phyloP scores from a whole-genome alignment of 2,113 vertebrate genomes.

The Nothocercus julius region DNA sequence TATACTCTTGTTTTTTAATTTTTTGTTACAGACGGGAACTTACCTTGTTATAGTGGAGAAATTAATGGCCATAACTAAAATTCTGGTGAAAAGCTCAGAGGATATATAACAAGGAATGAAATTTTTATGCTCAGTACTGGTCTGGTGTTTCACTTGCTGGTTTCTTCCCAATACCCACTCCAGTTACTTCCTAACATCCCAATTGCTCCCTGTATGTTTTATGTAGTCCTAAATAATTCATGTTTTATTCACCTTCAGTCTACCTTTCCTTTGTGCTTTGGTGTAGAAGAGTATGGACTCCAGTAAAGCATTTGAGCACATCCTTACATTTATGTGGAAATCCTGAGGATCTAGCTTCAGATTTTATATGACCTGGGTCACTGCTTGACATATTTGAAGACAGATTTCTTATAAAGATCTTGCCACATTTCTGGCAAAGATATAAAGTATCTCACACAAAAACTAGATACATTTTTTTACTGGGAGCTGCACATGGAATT shows the following conservation, averaged over 20 bases:
- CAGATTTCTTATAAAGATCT: neutral
- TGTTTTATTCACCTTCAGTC: neutral
- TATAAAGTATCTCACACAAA: neutral
- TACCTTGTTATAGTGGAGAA: neutral
- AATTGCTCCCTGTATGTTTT: neutral
- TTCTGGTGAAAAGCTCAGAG: neutral
- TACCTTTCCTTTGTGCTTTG: neutral
- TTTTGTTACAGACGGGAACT: neutral
- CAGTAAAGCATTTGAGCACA: neutral
- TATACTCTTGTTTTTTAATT: neutral
- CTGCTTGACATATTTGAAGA: neutral
- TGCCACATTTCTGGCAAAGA: neutral
- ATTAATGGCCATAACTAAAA: neutral
- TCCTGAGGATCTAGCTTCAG: neutral
- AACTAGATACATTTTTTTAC: neutral
- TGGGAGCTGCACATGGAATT: neutral
- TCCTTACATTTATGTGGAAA: neutral
- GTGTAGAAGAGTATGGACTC: neutral
- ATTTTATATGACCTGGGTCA: neutral
- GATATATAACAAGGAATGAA: neutral
- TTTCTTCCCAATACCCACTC: neutral
- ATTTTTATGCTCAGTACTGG: neutral
- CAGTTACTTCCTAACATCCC: neutral
- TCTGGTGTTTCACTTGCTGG: neutral
- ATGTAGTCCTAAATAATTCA: neutral